A percentile compares a stretch with the other conserved stretches of the same genome.
phyloP scores from a whole-genome alignment of 2,888 invertebrate genomes.

The Hesperia comma region DNA sequence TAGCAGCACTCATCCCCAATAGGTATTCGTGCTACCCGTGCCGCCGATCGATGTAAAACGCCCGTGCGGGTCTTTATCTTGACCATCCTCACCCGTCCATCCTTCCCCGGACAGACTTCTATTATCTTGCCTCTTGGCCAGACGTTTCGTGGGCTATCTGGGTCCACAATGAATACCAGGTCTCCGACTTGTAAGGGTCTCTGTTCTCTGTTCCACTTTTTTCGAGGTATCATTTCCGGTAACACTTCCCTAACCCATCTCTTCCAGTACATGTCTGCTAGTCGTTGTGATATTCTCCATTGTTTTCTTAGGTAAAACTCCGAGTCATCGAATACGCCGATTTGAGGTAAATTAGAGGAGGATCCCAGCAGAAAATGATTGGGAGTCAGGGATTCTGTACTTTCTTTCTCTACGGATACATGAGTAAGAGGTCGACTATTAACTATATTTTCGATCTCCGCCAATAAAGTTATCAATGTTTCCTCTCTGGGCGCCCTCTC shows the following conservation, averaged over 20 bases:
- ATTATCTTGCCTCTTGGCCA: background rate
- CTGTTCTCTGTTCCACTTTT: slow-evolving; percentile 11
- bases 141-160: background rate
- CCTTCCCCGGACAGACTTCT: slow-evolving; percentile 4
- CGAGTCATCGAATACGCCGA: slow-evolving; percentile 20
- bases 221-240: slow-evolving; percentile 28
- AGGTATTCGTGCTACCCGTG: slow-evolving; percentile 6
- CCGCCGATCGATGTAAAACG: background rate
- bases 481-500: slow-evolving; percentile 36
- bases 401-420: slow-evolving; percentile 44
- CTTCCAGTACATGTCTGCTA: slow-evolving; percentile 39
- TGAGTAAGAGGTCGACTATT: slow-evolving; percentile 44
- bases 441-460: slow-evolving; percentile 37
- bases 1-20: slow-evolving; percentile 15
- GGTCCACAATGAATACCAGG: slow-evolving; percentile 4
- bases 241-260: slow-evolving; percentile 35
- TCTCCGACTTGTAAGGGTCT: background rate
- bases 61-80: slow-evolving; percentile 3
- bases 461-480: slow-evolving; percentile 31
- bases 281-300: slow-evolving; percentile 32
- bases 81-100: slow-evolving; percentile 8
- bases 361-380: slow-evolving; percentile 41
- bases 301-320: slow-evolving; percentile 14
- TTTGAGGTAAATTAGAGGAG: slow-evolving; percentile 17
- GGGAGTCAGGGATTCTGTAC: slow-evolving; percentile 44